phyloP scores from a whole-genome alignment of 1,140 invertebrate genomes.

The Trachymyrmex cornetzi region DNA sequence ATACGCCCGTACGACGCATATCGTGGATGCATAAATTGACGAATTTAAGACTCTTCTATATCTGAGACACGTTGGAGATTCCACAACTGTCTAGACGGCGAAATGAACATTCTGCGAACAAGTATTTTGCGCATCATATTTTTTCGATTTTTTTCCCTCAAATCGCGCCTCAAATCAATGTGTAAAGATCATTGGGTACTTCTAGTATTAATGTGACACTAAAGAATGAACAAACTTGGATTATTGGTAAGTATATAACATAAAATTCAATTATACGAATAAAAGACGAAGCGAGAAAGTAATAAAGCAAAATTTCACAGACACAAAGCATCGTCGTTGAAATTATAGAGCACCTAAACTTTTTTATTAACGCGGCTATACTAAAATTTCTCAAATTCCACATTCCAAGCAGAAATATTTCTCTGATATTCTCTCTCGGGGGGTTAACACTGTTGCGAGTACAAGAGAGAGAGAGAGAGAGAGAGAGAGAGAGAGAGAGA shows the following conservation, averaged over 20 bases:
- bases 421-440: neutral
- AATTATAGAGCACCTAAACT: neutral
- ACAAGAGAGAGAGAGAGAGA: neutral
- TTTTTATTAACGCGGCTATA: neutral
- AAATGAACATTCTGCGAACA: neutral
- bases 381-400: slow-evolving; percentile 37
- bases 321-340: neutral
- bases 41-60: neutral
- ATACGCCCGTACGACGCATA: too few species aligned
- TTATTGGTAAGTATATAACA: neutral
- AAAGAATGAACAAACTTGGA: neutral
- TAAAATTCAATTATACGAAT: slow-evolving; percentile 18
- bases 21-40: neutral
- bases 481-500: too few species aligned
- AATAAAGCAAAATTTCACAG: slow-evolving; percentile 16
- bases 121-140: too few species aligned
- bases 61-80: neutral
- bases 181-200: too few species aligned
- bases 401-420: neutral
- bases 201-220: neutral
- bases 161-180: too few species aligned
- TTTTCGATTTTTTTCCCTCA: too few species aligned
- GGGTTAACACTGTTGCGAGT: neutral
- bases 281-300: neutral
- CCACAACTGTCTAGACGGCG: neutral